Evolutionary conservation across 2,797 vertebrate species (phyloP).

Genomic region (Neosilurus mollespiculum): DNA sequence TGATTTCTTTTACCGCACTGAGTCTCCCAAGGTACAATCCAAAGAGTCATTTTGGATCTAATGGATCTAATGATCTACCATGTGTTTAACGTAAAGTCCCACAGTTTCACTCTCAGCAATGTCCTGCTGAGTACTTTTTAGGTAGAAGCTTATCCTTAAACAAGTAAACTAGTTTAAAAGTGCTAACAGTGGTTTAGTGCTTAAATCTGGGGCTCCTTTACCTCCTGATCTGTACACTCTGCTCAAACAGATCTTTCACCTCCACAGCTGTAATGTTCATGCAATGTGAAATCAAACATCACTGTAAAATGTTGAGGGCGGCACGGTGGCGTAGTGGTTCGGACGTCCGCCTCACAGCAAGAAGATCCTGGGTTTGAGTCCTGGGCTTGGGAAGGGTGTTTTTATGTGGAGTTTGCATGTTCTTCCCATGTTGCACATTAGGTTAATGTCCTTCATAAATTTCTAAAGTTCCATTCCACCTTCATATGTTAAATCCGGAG

Average conservation of each 20-base stretch:
- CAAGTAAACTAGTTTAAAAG: not conserved
- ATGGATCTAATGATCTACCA: conserved; percentile 11
- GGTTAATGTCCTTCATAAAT: too few species aligned
- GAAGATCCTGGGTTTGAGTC: too few species aligned
- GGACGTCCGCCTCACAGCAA: too few species aligned
- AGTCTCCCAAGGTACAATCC: conserved; percentile 60
- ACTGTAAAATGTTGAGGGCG: not conserved
- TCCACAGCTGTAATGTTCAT: not conserved
- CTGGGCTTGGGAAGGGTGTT: too few species aligned
- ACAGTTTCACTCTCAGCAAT: not conserved
- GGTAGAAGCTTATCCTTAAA: not conserved
- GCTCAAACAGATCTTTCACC: not conserved
- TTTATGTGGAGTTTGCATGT: too few species aligned
- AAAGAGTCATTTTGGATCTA: not conserved
- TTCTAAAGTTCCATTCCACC: too few species aligned
- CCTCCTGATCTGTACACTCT: not conserved
- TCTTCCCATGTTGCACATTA: too few species aligned
- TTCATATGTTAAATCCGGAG: too few species aligned
- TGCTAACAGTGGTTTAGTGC: not conserved
- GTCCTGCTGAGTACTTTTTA: not conserved
- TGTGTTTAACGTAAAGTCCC: not conserved
- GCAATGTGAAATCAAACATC: not conserved
- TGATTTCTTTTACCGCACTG: conserved; percentile 50
- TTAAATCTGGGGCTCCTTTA: not conserved
- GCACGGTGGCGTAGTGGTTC: too few species aligned